Evolutionary conservation across 2,113 vertebrate species (phyloP), one percentile per base, ranked within the genome.

Genomic region (Mastomys natalensis): DNA sequence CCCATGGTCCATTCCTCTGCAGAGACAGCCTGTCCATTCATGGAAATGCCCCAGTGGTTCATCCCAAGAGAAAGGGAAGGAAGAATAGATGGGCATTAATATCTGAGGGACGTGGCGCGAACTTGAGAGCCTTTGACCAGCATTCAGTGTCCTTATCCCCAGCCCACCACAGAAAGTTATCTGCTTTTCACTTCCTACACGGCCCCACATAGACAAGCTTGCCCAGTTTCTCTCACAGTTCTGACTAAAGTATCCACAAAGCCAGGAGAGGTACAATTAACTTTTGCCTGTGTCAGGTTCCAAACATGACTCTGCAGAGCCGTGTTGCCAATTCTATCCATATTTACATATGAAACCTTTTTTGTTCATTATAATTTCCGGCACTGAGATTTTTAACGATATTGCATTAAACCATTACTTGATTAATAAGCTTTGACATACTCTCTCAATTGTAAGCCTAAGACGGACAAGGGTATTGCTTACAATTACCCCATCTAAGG

Each of bases 381-480:
- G 72, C 7, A 80, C 17, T 90, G 51, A 89, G 72, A 88, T 66
- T 76, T 87, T 73, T 88, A 73, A 91, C 76, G 37, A 40, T 76
- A 78, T 0, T 21, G 16, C n/a, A 70, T 43, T 84, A 55, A 74
- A 76, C 55, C 43, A 37, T 43, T 73, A n/a, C 68, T 66, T 48
- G 76, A 82, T 84, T 29, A 43, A 40, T 77, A 60, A 94, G 43
- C 43, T 58, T 82, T 19, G 6, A 34, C 91, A n/a, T 24, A 43
- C 1, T 48, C 37, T 64, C 43, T 70, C 21, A 68, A 70, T 40
- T 64, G 34, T 81, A 51, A 31, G 29, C 31, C 37, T 43, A 45
- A 89, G 70, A 53, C 9, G 86, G 70, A 53, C 9, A n/a, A 89
- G 37, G 45, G 10, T 40, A 62, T 85, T 22, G 1, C 66, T 92